Evolutionary conservation across 2,888 invertebrate genomes (phyloP).

Genomic region (Hypolimnas misippus): DNA sequence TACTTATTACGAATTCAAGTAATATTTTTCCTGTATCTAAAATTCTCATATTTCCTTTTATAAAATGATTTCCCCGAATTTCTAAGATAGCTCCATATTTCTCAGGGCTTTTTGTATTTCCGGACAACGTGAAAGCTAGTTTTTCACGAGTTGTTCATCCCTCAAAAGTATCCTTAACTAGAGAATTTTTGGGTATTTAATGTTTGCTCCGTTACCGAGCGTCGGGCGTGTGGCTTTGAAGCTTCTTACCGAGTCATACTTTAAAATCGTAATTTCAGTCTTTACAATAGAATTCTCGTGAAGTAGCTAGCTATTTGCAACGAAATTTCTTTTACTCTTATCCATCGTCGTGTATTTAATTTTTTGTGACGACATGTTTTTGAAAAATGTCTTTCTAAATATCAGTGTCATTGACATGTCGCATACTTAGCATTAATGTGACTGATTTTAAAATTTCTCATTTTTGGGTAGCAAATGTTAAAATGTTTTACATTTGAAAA

Average conservation of each 20-base stretch:
- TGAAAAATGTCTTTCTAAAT: background rate
- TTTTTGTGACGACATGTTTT: background rate
- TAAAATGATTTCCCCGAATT: background rate
- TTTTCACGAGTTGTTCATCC: background rate
- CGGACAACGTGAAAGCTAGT: background rate
- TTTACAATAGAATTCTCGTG: background rate
- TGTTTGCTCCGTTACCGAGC: slow-evolving; percentile 5
- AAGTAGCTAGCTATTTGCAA: background rate
- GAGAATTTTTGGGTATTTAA: slow-evolving; percentile 1
- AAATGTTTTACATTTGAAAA: too few species aligned
- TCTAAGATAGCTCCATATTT: background rate
- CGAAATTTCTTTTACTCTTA: background rate
- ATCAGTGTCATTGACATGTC: too few species aligned
- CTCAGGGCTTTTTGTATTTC: background rate
- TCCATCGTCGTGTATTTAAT: too few species aligned
- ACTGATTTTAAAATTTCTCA: too few species aligned
- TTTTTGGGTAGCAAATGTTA: too few species aligned
- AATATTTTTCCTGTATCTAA: too few species aligned
- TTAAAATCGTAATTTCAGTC: slow-evolving; percentile 8
- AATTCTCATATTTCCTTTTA: too few species aligned
- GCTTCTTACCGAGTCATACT: background rate
- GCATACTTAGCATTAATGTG: too few species aligned
- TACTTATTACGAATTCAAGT: too few species aligned
- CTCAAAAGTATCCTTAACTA: slow-evolving; percentile 12
- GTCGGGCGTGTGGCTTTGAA: slow-evolving; percentile 5